Evolutionary conservation across 1,140 invertebrate species (phyloP).

Genomic region (Tetramorium simillimum): DNA sequence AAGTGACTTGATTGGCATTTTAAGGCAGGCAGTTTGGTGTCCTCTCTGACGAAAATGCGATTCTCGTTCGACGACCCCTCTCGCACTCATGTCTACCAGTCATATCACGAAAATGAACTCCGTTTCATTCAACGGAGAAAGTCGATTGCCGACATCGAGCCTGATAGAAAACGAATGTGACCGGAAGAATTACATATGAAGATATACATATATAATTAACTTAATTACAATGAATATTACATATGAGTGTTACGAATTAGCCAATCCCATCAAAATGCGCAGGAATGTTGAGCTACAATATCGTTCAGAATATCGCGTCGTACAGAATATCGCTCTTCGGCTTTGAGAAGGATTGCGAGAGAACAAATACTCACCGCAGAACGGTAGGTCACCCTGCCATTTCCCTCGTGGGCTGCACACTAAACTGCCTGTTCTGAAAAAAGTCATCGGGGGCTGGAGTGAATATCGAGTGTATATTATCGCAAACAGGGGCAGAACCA

Average conservation of each 20-base stretch:
- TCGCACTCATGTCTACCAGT: constrained; percentile 8
- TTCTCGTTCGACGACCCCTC: constrained; percentile 37
- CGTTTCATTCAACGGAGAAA: constrained; percentile 52
- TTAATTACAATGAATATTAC: constrained; percentile 7
- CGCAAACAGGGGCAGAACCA: not conserved
- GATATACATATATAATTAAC: constrained; percentile 1
- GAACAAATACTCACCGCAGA: constrained; percentile 90
- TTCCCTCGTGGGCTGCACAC: constrained; percentile 89
- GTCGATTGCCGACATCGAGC: constrained; percentile 20
- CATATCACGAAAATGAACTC: constrained; percentile 38
- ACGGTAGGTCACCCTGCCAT: constrained; percentile 93
- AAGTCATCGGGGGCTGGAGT: constrained; percentile 33
- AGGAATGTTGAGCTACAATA: no score
- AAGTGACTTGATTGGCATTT: constrained; percentile 53
- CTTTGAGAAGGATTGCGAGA: not conserved
- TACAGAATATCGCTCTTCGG: not conserved
- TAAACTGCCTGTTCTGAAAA: constrained; percentile 85
- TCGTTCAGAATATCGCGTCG: not conserved
- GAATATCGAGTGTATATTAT: not conserved
- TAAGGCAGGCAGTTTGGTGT: constrained; percentile 41
- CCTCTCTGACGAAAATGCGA: constrained; percentile 47
- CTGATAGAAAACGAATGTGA: constrained; percentile 26
- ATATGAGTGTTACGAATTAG: not conserved
- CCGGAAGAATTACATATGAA: constrained; percentile 6
- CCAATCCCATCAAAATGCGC: no score